phyloP scores from a whole-genome alignment of 2,113 vertebrate genomes.

The Copsychus sechellarum region DNA sequence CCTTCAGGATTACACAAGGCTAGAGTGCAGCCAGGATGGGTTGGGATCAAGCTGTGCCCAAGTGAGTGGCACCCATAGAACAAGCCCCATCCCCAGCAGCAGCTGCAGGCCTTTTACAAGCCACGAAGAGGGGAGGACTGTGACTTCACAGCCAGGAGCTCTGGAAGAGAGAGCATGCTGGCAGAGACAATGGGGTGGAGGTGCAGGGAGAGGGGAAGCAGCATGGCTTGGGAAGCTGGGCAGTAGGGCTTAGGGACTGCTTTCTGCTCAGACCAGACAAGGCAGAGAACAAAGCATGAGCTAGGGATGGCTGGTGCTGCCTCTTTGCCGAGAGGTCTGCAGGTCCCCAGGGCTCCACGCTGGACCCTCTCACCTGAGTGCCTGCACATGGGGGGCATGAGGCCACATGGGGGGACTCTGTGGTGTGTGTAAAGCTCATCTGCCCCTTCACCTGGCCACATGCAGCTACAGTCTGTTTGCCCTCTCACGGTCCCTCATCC shows the following conservation, averaged over 20 bases:
- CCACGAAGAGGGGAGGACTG: rapidly evolving
- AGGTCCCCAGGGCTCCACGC: not conserved
- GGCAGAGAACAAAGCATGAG: not conserved
- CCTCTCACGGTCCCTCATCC: not conserved
- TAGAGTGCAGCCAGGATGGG: not conserved
- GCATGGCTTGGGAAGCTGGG: not conserved
- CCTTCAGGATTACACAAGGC: not conserved
- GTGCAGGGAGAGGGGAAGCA: not conserved
- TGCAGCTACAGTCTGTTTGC: not conserved
- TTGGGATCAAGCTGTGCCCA: not conserved
- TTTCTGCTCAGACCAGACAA: not conserved
- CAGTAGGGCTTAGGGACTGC: not conserved
- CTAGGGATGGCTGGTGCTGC: not conserved
- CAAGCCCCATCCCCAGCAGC: not conserved
- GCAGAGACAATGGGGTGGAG: not conserved
- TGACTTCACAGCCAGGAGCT: not conserved
- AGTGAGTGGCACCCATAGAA: not conserved
- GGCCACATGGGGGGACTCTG: not conserved
- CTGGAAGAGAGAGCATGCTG: rapidly evolving
- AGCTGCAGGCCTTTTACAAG: not conserved
- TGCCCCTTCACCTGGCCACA: not conserved
- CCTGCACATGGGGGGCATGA: not conserved
- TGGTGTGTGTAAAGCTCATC: rapidly evolving
- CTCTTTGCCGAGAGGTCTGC: not conserved
- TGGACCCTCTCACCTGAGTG: not conserved